Evolutionary conservation across 2,888 invertebrate genomes (phyloP).

Genomic region (Pimpla rufipes): DNA sequence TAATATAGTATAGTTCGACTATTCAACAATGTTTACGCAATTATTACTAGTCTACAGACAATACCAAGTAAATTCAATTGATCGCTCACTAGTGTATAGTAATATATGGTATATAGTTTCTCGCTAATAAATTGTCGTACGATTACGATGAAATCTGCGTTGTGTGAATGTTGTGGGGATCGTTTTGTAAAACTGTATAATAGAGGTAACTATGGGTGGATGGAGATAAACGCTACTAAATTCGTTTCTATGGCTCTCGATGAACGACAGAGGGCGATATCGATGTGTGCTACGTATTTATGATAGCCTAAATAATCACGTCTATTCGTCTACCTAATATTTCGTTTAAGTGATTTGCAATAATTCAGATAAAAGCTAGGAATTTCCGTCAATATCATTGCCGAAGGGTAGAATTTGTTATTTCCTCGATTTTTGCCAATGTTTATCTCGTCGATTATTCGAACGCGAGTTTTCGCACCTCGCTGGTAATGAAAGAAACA

Average conservation of each 20-base stretch:
- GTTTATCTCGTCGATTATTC: background rate
- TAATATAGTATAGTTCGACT: slow-evolving; percentile 69
- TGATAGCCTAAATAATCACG: slow-evolving; percentile 53
- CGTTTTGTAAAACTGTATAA: slow-evolving; percentile 22
- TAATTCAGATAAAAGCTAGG: slow-evolving; percentile 3
- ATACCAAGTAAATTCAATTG: slow-evolving; percentile 63
- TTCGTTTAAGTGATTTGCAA: slow-evolving; percentile 34
- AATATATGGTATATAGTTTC: slow-evolving; percentile 54
- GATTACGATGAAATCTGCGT: slow-evolving; percentile 60
- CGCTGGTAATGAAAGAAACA: slow-evolving; percentile 66
- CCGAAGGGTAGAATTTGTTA: background rate
- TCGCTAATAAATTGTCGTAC: slow-evolving; percentile 56
- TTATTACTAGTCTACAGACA: slow-evolving; percentile 67
- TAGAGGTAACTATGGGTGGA: slow-evolving; percentile 48
- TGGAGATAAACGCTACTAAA: slow-evolving; percentile 60
- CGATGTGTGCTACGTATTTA: slow-evolving; percentile 49
- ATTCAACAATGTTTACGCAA: slow-evolving; percentile 65
- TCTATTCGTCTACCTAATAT: slow-evolving; percentile 53
- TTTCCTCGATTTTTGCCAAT: background rate
- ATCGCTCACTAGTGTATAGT: slow-evolving; percentile 54
- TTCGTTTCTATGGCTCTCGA: slow-evolving; percentile 49
- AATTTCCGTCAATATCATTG: background rate
- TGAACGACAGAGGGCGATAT: slow-evolving; percentile 45
- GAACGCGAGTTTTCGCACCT: background rate
- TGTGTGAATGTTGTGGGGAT: slow-evolving; percentile 40